Percentiles rank a stretch among this genome's conserved stretches.
phyloP scores from a whole-genome alignment of 2,888 invertebrate species.

The Plebejus melissa region DNA sequence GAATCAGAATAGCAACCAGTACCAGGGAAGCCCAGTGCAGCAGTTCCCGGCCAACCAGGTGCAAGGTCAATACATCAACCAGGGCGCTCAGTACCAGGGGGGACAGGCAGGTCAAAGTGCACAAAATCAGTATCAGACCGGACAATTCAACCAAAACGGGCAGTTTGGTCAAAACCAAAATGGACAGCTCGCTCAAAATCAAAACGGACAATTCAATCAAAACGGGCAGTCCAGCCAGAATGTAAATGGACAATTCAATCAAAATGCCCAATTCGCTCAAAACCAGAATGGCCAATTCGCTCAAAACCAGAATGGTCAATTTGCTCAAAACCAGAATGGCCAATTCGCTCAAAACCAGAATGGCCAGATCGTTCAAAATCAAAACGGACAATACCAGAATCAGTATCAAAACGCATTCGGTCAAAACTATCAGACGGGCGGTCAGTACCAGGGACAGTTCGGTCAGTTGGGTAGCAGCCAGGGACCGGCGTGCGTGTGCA shows the following conservation, averaged over 20 bases:
- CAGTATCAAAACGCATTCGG: constrained; percentile 24
- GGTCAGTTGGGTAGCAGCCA: constrained; percentile 41
- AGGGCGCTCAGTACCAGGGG: constrained; percentile 5
- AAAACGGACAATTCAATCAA: constrained; percentile 36
- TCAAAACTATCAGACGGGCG: not conserved
- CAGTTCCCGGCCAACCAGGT: not conserved
- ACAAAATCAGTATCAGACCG: constrained; percentile 19
- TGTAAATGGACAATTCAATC: constrained; percentile 30
- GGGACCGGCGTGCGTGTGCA: constrained; percentile 66
- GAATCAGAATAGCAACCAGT: constrained; percentile 14
- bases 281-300: constrained; percentile 32
- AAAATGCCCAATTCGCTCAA: constrained; percentile 32
- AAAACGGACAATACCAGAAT: constrained; percentile 32
- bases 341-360: constrained; percentile 32
- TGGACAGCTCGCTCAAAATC: constrained; percentile 39
- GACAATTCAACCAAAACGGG: constrained; percentile 29
- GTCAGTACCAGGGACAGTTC: constrained; percentile 28
- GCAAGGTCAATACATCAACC: constrained; percentile 14
- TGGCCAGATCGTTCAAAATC: constrained; percentile 34
- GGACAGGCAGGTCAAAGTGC: not conserved
- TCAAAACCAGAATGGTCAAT: constrained; percentile 33
- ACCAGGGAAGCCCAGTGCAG: not conserved
- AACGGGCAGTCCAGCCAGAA: constrained; percentile 33
- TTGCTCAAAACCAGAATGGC: constrained; percentile 33
- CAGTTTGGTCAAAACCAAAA: constrained; percentile 27